These are phyloP conservation scores for Notodonta dromedarius DNA, from an alignment of 2,888 invertebrate genomes.

Conservation along the genomic window DNA sequence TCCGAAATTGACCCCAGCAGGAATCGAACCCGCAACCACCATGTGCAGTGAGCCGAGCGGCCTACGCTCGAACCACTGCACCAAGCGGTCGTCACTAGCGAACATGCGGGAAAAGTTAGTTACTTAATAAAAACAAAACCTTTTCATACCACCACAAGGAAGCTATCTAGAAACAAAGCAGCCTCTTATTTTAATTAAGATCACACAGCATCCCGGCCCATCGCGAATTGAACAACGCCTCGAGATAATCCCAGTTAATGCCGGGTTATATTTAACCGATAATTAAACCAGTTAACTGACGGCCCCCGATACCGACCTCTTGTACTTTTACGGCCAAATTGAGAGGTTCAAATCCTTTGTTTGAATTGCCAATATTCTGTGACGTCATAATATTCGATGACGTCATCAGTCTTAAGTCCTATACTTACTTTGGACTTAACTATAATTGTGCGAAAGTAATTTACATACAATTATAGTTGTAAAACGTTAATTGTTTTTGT, in stretches of 20 bases:
- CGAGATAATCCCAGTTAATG: conserved; percentile 6
- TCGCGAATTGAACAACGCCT: conserved; percentile 3
- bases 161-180: not conserved
- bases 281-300: conserved; percentile 5
- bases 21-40: too few species aligned
- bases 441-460: too few species aligned
- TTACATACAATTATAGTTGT: too few species aligned
- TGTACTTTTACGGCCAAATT: conserved; percentile 5
- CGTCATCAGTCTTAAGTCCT: not conserved
- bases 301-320: conserved; percentile 4
- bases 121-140: not conserved
- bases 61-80: too few species aligned
- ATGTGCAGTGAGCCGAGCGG: too few species aligned
- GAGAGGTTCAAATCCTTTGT: conserved; percentile 3
- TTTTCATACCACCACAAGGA: not conserved
- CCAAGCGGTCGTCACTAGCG: too few species aligned
- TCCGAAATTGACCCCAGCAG: too few species aligned
- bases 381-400: not conserved
- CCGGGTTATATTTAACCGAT: conserved; percentile 8
- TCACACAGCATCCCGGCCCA: not conserved
- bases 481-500: too few species aligned
- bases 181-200: conserved; percentile 1
- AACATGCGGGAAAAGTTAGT: too few species aligned
- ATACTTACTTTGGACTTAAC: too few species aligned
- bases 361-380: not conserved